Conservation (phyloP, 2,888 invertebrate species). For the Sturmia bella region DNA sequence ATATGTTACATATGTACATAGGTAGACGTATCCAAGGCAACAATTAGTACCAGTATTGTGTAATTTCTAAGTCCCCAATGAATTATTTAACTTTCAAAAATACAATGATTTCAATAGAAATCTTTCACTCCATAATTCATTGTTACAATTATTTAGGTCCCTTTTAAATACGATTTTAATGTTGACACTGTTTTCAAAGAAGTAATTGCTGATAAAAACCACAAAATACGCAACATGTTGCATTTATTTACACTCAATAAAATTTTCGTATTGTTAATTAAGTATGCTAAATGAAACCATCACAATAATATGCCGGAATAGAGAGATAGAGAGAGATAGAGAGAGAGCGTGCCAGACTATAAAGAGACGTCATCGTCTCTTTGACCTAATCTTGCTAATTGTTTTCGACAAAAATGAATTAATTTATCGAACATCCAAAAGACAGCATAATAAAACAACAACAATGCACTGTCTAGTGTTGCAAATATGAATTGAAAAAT, state of each 20-base stretch:
- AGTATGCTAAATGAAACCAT: slow-evolving; percentile 7
- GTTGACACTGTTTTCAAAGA: slow-evolving; percentile 35
- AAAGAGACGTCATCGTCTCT: slow-evolving; percentile 20
- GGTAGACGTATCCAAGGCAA: too few relatives aligned
- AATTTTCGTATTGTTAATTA: slow-evolving; percentile 50
- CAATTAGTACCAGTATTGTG: too few relatives aligned
- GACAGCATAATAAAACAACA: neutral
- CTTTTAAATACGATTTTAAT: slow-evolving; percentile 6
- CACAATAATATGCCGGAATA: slow-evolving; percentile 7
- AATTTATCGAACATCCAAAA: slow-evolving; percentile 59
- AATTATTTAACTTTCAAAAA: too few relatives aligned
- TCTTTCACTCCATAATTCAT: slow-evolving; percentile 1
- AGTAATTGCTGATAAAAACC: slow-evolving; percentile 34
- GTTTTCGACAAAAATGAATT: slow-evolving; percentile 64
- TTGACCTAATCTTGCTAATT: slow-evolving; percentile 70
- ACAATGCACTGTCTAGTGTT: slow-evolving; percentile 28
- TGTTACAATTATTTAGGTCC: neutral
- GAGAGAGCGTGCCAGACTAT: slow-evolving; percentile 3
- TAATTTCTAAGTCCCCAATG: too few relatives aligned
- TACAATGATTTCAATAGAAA: neutral
- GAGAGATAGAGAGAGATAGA: neutral
- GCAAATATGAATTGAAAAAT: slow-evolving; percentile 14
- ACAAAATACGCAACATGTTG: slow-evolving; percentile 60
- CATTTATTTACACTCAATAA: slow-evolving; percentile 63
- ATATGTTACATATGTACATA: too few relatives aligned